Percentiles rank a stretch among this genome's conserved stretches.
Conservation (phyloP, 2,888 invertebrate species). For the Junonia oenone region DNA sequence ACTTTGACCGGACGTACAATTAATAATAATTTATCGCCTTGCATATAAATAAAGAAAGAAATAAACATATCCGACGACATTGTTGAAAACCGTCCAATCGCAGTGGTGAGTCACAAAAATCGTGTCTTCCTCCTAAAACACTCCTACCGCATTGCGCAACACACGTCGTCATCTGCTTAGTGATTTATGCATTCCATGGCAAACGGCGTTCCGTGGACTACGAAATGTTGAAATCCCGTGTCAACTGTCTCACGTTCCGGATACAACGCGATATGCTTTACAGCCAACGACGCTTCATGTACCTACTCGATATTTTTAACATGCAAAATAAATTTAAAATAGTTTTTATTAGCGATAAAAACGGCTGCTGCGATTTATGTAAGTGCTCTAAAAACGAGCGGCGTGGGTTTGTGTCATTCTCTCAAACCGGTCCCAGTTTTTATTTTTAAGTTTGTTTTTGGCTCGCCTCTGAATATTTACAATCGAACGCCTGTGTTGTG, state of each 20-base stretch:
- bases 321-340: conserved; percentile 39
- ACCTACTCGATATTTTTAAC: conserved; percentile 42
- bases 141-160: conserved; percentile 44
- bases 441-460: conserved; percentile 35
- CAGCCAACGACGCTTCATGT: conserved; percentile 35
- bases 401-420: conserved; percentile 49
- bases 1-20: not conserved
- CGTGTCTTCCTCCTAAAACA: conserved; percentile 39
- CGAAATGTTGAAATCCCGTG: conserved; percentile 34
- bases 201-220: conserved; percentile 37
- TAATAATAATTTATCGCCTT: no score
- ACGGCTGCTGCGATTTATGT: conserved; percentile 43
- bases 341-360: conserved; percentile 46
- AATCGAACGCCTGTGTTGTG: conserved; percentile 14
- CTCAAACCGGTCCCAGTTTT: conserved; percentile 40
- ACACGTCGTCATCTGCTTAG: conserved; percentile 24
- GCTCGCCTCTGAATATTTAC: conserved; percentile 22
- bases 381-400: conserved; percentile 50
- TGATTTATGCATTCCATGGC: conserved; percentile 43
- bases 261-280: conserved; percentile 39
- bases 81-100: conserved; percentile 13
- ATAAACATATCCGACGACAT: not conserved
- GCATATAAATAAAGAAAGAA: not conserved
- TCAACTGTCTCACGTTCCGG: conserved; percentile 34
- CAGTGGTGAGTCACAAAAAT: conserved; percentile 14